Base-by-base conservation (phyloP, 2,888 invertebrate genomes). In the Phlogophora meticulosa region DNA sequence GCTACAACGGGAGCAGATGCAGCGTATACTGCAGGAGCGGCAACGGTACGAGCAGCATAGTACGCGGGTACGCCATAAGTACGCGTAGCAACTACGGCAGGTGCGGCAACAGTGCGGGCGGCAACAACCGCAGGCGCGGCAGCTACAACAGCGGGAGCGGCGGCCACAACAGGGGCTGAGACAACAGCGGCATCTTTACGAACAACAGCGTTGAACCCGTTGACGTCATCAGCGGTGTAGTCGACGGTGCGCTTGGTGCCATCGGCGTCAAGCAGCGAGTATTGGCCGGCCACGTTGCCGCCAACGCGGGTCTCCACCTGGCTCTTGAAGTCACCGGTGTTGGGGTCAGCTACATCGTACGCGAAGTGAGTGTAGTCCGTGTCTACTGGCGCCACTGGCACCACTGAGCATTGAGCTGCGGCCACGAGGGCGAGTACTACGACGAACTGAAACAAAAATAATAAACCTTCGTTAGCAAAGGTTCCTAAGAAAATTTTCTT, bases 141-240 rank as follows among this genome's bases (percentile, higher is more conserved):
- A 68, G 92, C 90, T n/a, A 86, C 90, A 2, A 87, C 90, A 1
- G 83, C 88, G 0, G 87, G 86, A 9, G 88, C 82, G 10, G 88
- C 88, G 28, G 90, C 88, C 15, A 88, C 91, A 24, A 91, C 90
- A 4, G 92, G 90, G 2, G 91, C 85, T 32, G 93, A 84, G 5
- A 90, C 87, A 48, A 92, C 88, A 42, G 89, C 92, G 38, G 96
- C 93, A 76, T 96, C 96, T 73, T 96, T 96, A 82, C 95, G 94
- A 34, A 96, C 96, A 22, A 96, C 93, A 42, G 96, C 96, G 91
- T 96, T 96, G 91, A 96, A 96, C 22, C 96, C 96, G 79, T 96
- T 95, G 64, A 96, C 86, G 65, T 96, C 95, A 84, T 96, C 96
- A 66, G 96, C 96, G 56, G 95, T 91, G 90, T 96, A 96, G 89